Base-by-base conservation (phyloP, 2,888 invertebrate genomes). In the Eurois occulta region DNA sequence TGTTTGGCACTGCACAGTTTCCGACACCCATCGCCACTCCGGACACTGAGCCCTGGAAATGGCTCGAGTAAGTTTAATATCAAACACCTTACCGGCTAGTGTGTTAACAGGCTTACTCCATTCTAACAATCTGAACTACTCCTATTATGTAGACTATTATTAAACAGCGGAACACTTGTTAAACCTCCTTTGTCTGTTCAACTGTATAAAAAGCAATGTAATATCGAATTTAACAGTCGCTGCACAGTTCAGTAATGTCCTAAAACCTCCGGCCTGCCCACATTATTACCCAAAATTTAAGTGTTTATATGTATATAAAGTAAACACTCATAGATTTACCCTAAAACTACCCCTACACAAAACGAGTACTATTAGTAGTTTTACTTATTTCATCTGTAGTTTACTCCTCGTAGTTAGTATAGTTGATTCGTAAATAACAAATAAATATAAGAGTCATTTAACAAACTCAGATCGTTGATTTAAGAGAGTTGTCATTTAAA, bases 31-130 rank as follows among this genome's bases (percentile, higher is more conserved):
- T 98, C 97, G 98, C 98, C 97, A 98, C 98, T 95, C 98, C 98
- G 97, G 98, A 98, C 97, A 98, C 98, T 95, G 98, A 98, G 97
- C 98, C 98, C 95, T 98, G 98, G 98, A 98, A 98, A 97, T 98
- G 98, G 98, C 98, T 98, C 97, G 98, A 98, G 98, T 98, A 98
- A 98, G 98, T 98, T 95, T 76, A 88, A 86, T 58, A 84, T 80
- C 82, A 83, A 84, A 86, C 77, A 77, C 77, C 48, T 81, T 81
- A 85, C 80, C 77, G 85, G 82, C 85, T 84, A 86, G 83, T 90
- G 90, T 88, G 84, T 87, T 88, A 83, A 88, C 86, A 85, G 72
- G 88, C 86, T 86, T 83, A 83, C 65, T 86, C 79, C 81, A 81
- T 86, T 85, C 75, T 81, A 77, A 83, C 75, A 71, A 76, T 65